These are phyloP conservation scores for Oxytorus armatus DNA, from an alignment of 2,888 invertebrate genomes.

Conservation along the genomic window DNA sequence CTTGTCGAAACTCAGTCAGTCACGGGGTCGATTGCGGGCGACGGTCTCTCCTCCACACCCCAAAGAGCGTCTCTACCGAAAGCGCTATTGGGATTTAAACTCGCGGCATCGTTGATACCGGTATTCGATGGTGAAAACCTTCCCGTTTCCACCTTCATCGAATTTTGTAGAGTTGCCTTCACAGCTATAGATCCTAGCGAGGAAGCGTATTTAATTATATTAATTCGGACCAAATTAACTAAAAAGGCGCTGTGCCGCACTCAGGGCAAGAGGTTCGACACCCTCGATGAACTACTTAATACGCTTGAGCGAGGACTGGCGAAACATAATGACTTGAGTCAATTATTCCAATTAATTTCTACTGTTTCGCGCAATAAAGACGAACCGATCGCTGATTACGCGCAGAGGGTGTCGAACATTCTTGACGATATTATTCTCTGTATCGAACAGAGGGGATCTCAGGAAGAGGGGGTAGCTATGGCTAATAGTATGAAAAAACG, in stretches of 20 bases:
- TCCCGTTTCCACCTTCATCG: not conserved
- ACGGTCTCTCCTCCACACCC: not conserved
- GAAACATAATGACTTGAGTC: not conserved
- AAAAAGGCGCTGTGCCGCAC: constrained; percentile 27
- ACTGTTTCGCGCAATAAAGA: not conserved
- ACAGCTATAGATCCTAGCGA: not conserved
- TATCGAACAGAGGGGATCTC: not conserved
- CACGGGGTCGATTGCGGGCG: not conserved
- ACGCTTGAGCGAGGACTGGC: not conserved
- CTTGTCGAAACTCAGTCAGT: not conserved
- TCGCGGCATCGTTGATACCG: not conserved
- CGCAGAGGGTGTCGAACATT: not conserved
- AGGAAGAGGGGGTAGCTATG: not conserved
- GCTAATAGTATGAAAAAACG: not conserved
- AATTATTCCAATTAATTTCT: too few relatives aligned
- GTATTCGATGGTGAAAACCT: not conserved
- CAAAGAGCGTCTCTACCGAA: not conserved
- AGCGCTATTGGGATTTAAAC: not conserved
- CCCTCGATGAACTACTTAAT: constrained; percentile 11
- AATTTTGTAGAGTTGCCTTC: not conserved
- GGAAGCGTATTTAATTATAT: not conserved
- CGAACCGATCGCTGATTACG: constrained; percentile 1
- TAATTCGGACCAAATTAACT: constrained; percentile 12
- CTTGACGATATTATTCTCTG: not conserved
- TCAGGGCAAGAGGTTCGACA: not conserved